Conservation (phyloP, 2,797 vertebrate genomes). For the Emys orbicularis region DNA sequence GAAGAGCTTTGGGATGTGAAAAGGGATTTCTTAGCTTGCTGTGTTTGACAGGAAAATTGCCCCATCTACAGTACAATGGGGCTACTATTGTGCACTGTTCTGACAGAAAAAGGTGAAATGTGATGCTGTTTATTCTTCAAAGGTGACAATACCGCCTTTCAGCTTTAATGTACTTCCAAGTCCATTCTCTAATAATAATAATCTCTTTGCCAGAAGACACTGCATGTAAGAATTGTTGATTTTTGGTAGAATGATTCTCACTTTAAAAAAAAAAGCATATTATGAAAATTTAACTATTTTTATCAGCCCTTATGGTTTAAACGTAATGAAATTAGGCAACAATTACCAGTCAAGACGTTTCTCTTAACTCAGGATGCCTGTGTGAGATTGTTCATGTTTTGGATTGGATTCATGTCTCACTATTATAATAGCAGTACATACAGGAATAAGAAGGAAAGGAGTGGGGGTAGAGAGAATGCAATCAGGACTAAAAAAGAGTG, state of each 20-base stretch:
- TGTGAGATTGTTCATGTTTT: constrained; percentile 51
- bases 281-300: constrained; percentile 64
- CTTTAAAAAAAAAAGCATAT: neutral
- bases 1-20: constrained; percentile 13
- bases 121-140: neutral
- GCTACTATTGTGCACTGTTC: neutral
- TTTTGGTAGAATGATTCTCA: constrained; percentile 44
- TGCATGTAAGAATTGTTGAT: neutral
- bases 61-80: neutral
- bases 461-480: neutral
- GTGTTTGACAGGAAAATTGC: neutral
- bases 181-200: constrained; percentile 14
- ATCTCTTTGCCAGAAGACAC: neutral
- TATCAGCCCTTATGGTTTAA: constrained; percentile 60
- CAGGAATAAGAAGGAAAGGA: neutral
- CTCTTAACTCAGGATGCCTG: constrained; percentile 27
- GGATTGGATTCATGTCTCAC: constrained; percentile 34
- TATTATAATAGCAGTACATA: constrained; percentile 38
- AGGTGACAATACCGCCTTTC: neutral
- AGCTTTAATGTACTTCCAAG: neutral
- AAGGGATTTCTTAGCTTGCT: neutral
- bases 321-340: constrained; percentile 29
- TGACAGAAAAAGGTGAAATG: neutral
- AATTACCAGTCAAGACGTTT: constrained; percentile 37
- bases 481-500: constrained; percentile 46